Evolutionary conservation across 2,888 invertebrate species (phyloP).

Genomic region (Ommatoiulus sabulosus): DNA sequence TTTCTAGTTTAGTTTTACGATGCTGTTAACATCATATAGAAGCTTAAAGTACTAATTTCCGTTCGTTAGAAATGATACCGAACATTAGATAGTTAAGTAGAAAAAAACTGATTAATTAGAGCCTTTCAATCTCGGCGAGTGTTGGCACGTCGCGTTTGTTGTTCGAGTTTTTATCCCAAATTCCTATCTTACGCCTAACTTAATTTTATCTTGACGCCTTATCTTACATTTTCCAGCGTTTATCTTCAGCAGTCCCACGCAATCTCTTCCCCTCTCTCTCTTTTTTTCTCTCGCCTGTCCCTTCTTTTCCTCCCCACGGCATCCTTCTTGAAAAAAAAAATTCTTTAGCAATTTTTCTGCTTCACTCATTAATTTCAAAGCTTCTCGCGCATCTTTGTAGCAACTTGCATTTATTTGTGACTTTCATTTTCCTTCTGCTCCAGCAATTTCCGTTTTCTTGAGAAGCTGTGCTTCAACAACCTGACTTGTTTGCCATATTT

Average conservation of each 20-base stretch:
- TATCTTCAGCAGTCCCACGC: neutral
- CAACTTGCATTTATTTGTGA: conserved; percentile 40
- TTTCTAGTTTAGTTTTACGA: neutral
- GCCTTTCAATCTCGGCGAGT: neutral
- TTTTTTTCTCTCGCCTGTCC: neutral
- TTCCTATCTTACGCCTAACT: conserved; percentile 24
- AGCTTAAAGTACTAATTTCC: neutral
- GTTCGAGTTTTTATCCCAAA: neutral
- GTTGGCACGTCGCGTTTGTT: neutral
- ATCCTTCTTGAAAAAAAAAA: neutral
- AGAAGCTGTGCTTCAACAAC: conserved; percentile 30
- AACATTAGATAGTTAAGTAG: neutral
- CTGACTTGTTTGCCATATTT: conserved; percentile 43
- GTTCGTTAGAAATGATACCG: neutral
- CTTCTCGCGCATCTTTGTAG: conserved; percentile 43
- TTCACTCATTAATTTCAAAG: conserved; percentile 43
- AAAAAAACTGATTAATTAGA: conserved; percentile 21
- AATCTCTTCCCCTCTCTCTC: neutral
- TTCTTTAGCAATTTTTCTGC: conserved; percentile 40
- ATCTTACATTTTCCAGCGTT: conserved; percentile 1
- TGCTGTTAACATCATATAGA: neutral
- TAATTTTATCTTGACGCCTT: conserved; percentile 26
- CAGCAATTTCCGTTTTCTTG: conserved; percentile 28
- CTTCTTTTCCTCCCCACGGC: neutral
- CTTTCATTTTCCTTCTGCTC: conserved; percentile 40